Evolutionary conservation across 2,888 invertebrate genomes (phyloP).

Genomic region (Drosophila stalkeri): DNA sequence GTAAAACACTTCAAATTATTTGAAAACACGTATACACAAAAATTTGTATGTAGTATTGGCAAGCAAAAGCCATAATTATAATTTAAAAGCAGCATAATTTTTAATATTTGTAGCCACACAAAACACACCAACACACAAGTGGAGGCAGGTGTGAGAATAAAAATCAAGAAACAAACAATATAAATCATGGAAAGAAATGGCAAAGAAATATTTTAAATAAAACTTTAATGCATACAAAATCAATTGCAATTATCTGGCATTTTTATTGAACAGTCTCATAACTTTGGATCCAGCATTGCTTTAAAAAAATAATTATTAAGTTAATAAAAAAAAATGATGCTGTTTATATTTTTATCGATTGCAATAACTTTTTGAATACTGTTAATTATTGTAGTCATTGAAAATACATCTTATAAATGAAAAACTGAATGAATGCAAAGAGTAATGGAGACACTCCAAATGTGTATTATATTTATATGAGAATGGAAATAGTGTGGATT

Average conservation of each 20-base stretch:
- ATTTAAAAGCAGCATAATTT: constrained; percentile 68
- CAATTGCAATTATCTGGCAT: constrained; percentile 13
- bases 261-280: background rate
- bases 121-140: constrained; percentile 30
- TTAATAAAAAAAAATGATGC: no score
- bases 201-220: constrained; percentile 78
- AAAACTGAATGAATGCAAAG: no score
- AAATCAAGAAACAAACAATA: constrained; percentile 23
- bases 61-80: constrained; percentile 71
- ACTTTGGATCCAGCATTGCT: no score
- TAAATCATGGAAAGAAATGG: constrained; percentile 45
- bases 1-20: constrained; percentile 32
- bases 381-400: no score
- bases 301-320: no score
- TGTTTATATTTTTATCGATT: no score
- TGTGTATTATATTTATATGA: background rate
- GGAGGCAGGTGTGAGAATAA: constrained; percentile 35
- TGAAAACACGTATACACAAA: constrained; percentile 28
- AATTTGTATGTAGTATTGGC: constrained; percentile 49
- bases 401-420: no score
- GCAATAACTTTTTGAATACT: no score
- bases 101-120: constrained; percentile 51
- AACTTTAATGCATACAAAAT: constrained; percentile 72
- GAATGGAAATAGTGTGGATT: background rate
- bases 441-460: no score